Evolutionary conservation across 1,140 invertebrate species (phyloP), one percentile per base, ranked within the genome.

Genomic region (Mercenaria mercenaria): DNA sequence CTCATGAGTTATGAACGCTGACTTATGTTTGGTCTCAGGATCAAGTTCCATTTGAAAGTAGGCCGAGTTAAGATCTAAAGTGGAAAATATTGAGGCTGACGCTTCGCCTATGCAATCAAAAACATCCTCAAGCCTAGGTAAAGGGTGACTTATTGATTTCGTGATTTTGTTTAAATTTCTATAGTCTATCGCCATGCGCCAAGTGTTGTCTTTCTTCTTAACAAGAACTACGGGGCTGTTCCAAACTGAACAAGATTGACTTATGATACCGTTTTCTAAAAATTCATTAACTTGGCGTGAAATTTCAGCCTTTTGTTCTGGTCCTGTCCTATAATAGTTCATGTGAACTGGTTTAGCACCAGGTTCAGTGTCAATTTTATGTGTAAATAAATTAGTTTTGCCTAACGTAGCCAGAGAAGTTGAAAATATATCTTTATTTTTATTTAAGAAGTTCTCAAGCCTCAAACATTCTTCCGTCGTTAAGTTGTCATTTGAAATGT

Each of bases 161-260:
- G 85, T 88, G 0, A 88, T 43, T 26, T 43, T 41, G 64, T 93
- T 93, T 34, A 93, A 43, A 39, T 91, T 64, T 41, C 91, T 81
- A 47, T 92, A 92, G 47, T 93, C 91, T 34, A 92, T 72, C 29
- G 86, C 91, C 82, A 93, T 91, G 20, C 91, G 43, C 0, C 43
- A 91, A 43, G n/a, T 39, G 0, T 92, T 82, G 81, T 90, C 72
- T 32, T 79, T 50, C 34, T 92, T 92, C 61, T 88, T 92, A 15
- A 91, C 88, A 4, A 89, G 34, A 0, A 91, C 91, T 10, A 92
- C 91, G 52, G 89, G 92, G 18, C 23, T 47, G 32, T 80, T 11
- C 92, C 92, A 92, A 23, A 20, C 10, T 23, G 59, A 43, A 4
- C 41, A 29, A 1, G 84, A 80, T 26, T 20, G 59, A 4, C 50